Base-by-base conservation (phyloP, 1,140 invertebrate species). In the Drosophila melanica region DNA sequence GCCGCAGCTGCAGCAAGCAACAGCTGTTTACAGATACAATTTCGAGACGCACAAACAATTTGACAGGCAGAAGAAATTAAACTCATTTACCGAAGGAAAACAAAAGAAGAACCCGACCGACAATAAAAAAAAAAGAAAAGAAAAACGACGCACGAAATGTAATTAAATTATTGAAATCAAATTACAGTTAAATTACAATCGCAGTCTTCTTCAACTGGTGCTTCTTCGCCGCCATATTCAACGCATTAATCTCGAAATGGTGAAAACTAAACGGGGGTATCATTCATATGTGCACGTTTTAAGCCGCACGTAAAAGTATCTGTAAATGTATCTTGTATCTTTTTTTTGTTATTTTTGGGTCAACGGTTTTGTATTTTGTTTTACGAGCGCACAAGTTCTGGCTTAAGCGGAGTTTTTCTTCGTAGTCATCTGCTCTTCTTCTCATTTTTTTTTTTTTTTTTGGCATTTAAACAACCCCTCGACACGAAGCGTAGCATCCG, bases 121-220 rank as follows among this genome's bases (percentile, higher is more conserved):
- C n/a, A 45, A 50, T 6, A 33, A 63, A 23, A 48, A 51, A 16
- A 50, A 11, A 55, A 0, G 48, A 23, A 14, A 20, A 75, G 33
- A 71, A 67, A 53, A 60, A 35, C 45, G 39, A 70, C 66, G 68
- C 48, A 67, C 76, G 73, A 79, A 73, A 75, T 79, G 82, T 87
- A 87, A 87, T 87, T 87, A 87, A 87, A 89, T 82, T 89, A 87
- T 87, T 87, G 84, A 89, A 87, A 89, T 87, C 82, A 87, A 89
- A 87, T 87, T 87, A 87, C 82, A 79, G 82, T 89, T 89, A 79
- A 79, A 86, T 77, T 86, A 72, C 71, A 74, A 74, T 77, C 33
- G 11, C 65, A 62, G 58, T 47, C 45, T 57, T 2, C 14, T 35
- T 35, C 23, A 23, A 20, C 27, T n/a, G n/a, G 35, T 12, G n/a